phyloP scores from a whole-genome alignment of 2,113 vertebrate species.

The Periophthalmodon schlosseri region DNA sequence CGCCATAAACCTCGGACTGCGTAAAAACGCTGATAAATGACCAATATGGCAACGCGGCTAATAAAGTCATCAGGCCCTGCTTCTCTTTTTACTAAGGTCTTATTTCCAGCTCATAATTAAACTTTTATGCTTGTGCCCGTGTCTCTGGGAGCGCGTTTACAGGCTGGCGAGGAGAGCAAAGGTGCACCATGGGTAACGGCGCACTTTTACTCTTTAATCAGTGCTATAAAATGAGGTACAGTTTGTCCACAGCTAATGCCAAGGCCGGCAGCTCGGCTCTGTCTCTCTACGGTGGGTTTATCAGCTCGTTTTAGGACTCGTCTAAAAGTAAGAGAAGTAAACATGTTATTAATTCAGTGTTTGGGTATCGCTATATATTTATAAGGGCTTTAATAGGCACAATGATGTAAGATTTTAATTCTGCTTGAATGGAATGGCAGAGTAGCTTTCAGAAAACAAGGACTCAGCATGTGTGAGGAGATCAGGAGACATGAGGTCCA shows the following conservation, averaged over 20 bases:
- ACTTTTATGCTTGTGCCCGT: conserved; percentile 6
- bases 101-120: conserved; percentile 38
- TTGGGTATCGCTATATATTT: conserved; percentile 11
- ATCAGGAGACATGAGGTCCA: no score
- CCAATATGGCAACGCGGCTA: conserved; percentile 23
- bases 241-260: not conserved
- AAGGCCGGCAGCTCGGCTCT: not conserved
- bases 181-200: conserved; percentile 4
- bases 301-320: not conserved
- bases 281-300: not conserved
- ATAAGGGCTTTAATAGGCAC: not conserved
- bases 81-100: conserved; percentile 35
- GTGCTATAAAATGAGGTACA: not conserved
- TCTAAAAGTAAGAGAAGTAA: not conserved
- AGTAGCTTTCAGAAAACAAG: not conserved
- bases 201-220: conserved; percentile 13
- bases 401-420: not conserved
- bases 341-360: not conserved
- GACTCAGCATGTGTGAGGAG: no score
- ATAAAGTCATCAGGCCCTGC: conserved; percentile 38
- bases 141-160: conserved; percentile 24
- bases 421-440: not conserved
- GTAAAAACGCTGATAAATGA: conserved; percentile 45
- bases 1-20: conserved; percentile 12
- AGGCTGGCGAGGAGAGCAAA: conserved; percentile 18